Conservation (phyloP, 1,140 invertebrate genomes). For the Drosophila albomicans region DNA sequence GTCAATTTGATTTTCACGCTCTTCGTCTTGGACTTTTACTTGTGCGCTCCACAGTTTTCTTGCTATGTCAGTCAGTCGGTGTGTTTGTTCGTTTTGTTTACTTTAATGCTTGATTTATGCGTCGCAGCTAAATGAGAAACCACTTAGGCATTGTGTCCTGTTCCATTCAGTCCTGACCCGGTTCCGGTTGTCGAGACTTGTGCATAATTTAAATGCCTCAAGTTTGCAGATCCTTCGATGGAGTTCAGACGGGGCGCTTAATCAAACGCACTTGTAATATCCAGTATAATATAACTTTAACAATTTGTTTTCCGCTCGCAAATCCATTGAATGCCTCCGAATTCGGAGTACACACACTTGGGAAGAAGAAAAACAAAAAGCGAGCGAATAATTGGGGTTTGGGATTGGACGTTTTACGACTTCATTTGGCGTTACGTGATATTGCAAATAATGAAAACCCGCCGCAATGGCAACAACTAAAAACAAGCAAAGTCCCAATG, state of each 20-base stretch:
- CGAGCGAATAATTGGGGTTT: constrained; percentile 21
- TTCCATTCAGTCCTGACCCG: constrained; percentile 38
- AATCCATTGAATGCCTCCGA: constrained; percentile 36
- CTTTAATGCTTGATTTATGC: constrained; percentile 73
- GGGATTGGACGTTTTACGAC: constrained; percentile 68
- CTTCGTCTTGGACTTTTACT: not conserved
- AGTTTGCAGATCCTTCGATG: not conserved
- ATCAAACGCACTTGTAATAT: constrained; percentile 56
- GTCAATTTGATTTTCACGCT: constrained; percentile 1
- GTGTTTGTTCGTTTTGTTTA: constrained; percentile 56
- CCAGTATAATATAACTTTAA: constrained; percentile 60
- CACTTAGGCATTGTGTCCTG: constrained; percentile 56
- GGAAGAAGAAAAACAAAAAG: not conserved
- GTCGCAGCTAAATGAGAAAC: constrained; percentile 72
- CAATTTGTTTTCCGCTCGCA: constrained; percentile 50
- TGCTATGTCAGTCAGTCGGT: constrained; percentile 6
- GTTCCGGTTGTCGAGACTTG: constrained; percentile 47
- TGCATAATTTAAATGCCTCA: constrained; percentile 58
- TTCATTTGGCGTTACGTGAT: constrained; percentile 78
- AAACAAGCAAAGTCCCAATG: not conserved
- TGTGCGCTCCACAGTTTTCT: not conserved
- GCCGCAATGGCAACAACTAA: constrained; percentile 49
- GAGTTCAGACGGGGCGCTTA: constrained; percentile 39
- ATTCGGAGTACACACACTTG: not conserved
- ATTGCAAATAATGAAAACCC: constrained; percentile 77